Percentiles rank a stretch among this genome's conserved stretches.
These are phyloP conservation scores for Centropus unirufus DNA, from an alignment of 2,113 vertebrate genomes.

Conservation along the genomic window DNA sequence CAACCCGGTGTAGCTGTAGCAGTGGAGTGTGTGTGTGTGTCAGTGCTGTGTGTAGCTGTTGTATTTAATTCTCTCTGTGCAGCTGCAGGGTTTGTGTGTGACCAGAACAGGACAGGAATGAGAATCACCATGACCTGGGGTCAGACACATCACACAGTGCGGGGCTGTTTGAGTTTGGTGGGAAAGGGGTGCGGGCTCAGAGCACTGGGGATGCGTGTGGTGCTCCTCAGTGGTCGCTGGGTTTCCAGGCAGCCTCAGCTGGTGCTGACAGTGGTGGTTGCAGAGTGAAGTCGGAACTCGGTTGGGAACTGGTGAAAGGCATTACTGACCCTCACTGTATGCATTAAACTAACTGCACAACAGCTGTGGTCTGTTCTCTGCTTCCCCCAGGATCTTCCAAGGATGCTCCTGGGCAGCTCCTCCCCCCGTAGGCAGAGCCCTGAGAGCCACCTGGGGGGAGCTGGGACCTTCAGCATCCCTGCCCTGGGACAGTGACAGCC, in stretches of 20 bases:
- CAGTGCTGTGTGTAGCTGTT: neutral
- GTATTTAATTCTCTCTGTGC: neutral
- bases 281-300: rapidly evolving
- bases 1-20: neutral
- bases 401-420: neutral
- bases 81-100: neutral
- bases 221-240: rapidly evolving
- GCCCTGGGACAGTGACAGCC: neutral
- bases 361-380: neutral
- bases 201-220: neutral
- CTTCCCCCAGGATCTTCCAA: rapidly evolving
- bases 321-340: neutral
- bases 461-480: neutral
- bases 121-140: neutral
- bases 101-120: neutral
- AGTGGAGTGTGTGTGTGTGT: neutral
- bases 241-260: neutral
- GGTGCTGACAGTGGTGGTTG: neutral
- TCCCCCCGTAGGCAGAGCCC: neutral
- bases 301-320: neutral
- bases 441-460: rapidly evolving
- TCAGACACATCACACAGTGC: rapidly evolving
- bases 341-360: constrained; percentile 35
- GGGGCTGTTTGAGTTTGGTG: neutral
- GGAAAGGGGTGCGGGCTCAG: rapidly evolving